Percentiles rank a stretch among this genome's conserved stretches.
phyloP scores from a whole-genome alignment of 1,140 invertebrate species.

The Kradibia gibbosae region DNA sequence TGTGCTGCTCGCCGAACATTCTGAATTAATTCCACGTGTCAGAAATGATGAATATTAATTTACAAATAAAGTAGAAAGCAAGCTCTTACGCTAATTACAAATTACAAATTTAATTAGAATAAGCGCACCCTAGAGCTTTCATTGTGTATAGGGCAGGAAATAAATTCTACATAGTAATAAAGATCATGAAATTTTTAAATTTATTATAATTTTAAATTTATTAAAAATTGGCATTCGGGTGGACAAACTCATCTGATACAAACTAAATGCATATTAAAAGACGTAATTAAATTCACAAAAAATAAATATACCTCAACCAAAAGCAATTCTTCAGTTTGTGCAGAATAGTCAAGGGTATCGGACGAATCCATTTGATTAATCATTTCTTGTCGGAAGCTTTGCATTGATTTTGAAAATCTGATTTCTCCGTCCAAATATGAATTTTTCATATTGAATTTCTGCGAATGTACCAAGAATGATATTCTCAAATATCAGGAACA shows the following conservation, averaged over 20 bases:
- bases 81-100: too few relatives aligned
- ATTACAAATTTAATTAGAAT: not conserved
- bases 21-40: constrained; percentile 46
- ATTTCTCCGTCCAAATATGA: constrained; percentile 61
- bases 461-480: constrained; percentile 42
- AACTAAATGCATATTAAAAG: too few relatives aligned
- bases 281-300: too few relatives aligned
- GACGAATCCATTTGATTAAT: constrained; percentile 48
- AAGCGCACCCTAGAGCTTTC: too few relatives aligned
- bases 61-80: not conserved
- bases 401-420: constrained; percentile 62
- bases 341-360: constrained; percentile 44
- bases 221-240: too few relatives aligned
- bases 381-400: constrained; percentile 56
- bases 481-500: not conserved
- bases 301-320: constrained; percentile 42
- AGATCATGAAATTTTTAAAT: too few relatives aligned
- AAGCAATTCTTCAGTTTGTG: constrained; percentile 44
- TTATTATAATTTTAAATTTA: too few relatives aligned
- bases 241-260: too few relatives aligned
- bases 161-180: too few relatives aligned
- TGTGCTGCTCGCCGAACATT: constrained; percentile 61
- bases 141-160: too few relatives aligned
- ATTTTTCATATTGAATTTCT: constrained; percentile 62
- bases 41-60: not conserved